Base-by-base conservation (phyloP, 1,140 invertebrate species). In the Littorina saxatilis region DNA sequence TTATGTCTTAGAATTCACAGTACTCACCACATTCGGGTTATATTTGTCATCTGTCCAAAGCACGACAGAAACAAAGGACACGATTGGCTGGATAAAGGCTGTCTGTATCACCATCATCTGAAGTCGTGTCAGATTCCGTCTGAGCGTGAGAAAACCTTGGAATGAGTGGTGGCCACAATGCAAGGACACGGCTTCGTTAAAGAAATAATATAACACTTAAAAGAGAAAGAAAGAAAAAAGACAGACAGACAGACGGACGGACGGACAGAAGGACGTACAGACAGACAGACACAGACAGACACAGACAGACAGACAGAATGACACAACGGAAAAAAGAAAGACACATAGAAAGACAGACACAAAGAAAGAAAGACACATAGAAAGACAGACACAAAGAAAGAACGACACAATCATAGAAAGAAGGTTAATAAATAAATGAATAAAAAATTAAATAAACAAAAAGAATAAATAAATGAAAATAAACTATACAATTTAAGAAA, bases 21-120 rank as follows among this genome's bases (percentile, higher is more conserved):
- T n/a, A n/a, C n/a, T 79, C 39, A 79, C 76, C 55, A n/a, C 37
- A 20, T 35, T 40, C 0, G 55, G 35, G 27, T 17, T 43, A 39
- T 79, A 79, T 63, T 35, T 52, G 11, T 39, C 61, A 29, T 79
- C 76, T 35, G 40, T 37, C 76, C 52, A 79, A 23, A 79, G 27
- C 20, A 58, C 76, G 39, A 61, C 52, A 61, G 76, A 7, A n/a
- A 79, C 2, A 43, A 79, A 63, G 35, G 43, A 40, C 29, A 79
- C 5, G 32, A 79, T 37, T 39, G 76, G 55, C 40, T 61, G 52
- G 23, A 79, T 9, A 23, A 79, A 20, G 32, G 76, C 55, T 37
- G 37, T 40, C 61, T 79, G 76, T 32, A 79, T n/a, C 20, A 79
- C 76, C 32, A 20, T 39, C 76, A 80, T 15, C 43, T 15, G 47